phyloP scores from a whole-genome alignment of 2,797 vertebrate species.

The Acestrorhynchus altus region DNA sequence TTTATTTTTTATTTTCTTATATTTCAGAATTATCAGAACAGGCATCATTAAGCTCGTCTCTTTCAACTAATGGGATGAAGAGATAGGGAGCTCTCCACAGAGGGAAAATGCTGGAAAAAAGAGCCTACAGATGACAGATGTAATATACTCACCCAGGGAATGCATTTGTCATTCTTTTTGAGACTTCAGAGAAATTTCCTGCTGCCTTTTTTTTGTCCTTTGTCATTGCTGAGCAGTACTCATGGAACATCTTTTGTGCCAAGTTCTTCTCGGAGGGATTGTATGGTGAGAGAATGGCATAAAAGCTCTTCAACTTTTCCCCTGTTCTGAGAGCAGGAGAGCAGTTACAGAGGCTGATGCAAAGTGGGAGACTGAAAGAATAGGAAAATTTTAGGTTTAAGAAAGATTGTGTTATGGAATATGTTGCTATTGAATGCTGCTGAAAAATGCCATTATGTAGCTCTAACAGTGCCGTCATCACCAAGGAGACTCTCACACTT shows the following conservation, averaged over 20 bases:
- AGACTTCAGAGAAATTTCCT: constrained; percentile 50
- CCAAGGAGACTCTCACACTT: background rate
- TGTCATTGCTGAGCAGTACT: constrained; percentile 44
- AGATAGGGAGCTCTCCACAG: constrained; percentile 20
- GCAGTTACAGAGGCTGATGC: constrained; percentile 12
- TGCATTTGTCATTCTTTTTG: constrained; percentile 45
- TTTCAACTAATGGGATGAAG: background rate
- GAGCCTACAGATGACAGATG: constrained; percentile 11
- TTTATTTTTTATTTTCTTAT: background rate
- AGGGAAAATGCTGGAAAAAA: constrained; percentile 13
- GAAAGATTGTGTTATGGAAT: background rate
- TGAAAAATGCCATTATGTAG: background rate
- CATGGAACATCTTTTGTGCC: constrained; percentile 45
- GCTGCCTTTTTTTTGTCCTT: constrained; percentile 46
- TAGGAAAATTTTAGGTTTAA: background rate
- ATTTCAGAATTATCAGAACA: background rate
- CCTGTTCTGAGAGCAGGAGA: constrained; percentile 11
- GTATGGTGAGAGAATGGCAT: constrained; percentile 43
- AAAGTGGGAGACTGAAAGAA: constrained; percentile 15
- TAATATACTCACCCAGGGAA: constrained; percentile 44
- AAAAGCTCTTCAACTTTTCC: constrained; percentile 44
- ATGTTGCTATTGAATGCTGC: background rate
- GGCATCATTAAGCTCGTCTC: background rate
- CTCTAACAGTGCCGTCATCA: background rate
- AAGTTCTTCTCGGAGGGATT: constrained; percentile 39